Percentiles rank a stretch among this genome's conserved stretches.
Conservation (phyloP, 92 coral and sea anemone species). For the Umimayanthus kanabou region DNA sequence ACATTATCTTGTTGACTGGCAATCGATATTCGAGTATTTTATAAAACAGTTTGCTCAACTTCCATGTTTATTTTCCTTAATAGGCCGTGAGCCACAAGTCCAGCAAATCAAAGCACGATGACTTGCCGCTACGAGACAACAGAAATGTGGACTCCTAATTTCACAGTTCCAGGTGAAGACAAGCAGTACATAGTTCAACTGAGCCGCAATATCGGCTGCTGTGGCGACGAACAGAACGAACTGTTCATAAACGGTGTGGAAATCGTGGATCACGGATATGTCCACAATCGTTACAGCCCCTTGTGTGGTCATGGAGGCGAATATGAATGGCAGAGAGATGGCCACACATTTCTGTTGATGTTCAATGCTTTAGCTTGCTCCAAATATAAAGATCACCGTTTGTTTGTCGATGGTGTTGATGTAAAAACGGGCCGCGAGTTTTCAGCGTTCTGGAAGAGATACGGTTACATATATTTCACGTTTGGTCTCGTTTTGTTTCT, state of each 20-base stretch:
- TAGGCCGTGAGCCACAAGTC: too few species aligned
- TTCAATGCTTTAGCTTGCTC: constrained; percentile 45
- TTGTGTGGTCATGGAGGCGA: constrained; percentile 42
- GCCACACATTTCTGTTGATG: constrained; percentile 45
- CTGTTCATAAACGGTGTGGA: constrained; percentile 42
- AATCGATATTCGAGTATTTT: too few species aligned
- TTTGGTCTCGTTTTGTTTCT: constrained; percentile 45
- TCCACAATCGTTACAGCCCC: constrained; percentile 50
- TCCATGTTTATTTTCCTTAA: too few species aligned
- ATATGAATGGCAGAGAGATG: constrained; percentile 42
- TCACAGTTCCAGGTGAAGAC: constrained; percentile 36
- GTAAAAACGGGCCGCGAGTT: constrained; percentile 50
- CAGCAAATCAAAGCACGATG: not conserved
- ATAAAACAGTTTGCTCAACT: too few species aligned
- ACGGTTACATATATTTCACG: constrained; percentile 39
- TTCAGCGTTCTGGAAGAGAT: constrained; percentile 39
- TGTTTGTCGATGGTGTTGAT: constrained; percentile 48
- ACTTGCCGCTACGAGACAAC: not conserved
- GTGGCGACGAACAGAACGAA: constrained; percentile 45
- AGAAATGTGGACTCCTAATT: constrained; percentile 48
- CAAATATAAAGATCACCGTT: constrained; percentile 43
- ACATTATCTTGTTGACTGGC: too few species aligned
- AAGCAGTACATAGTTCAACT: constrained; percentile 46
- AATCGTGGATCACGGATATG: constrained; percentile 25
- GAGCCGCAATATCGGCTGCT: constrained; percentile 39